A percentile compares a stretch with the other conserved stretches of the same genome.
Evolutionary conservation across 2,888 invertebrate genomes (phyloP).

Genomic region (Drosophila falleni): DNA sequence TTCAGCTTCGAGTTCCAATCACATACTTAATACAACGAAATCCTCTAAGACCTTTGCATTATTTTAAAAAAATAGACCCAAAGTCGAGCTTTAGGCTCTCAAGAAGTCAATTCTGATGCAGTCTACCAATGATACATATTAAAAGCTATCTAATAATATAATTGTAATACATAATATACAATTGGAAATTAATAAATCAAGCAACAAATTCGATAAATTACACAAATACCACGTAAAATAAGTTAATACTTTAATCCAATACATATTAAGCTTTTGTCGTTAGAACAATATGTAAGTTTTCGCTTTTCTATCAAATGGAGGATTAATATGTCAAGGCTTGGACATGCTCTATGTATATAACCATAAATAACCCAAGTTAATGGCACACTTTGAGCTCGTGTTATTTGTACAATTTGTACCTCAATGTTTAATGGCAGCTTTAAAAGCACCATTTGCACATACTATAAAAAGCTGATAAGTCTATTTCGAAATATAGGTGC

Average conservation of each 20-base stretch:
- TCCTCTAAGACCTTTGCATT: background rate
- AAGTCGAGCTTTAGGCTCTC: background rate
- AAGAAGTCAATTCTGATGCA: background rate
- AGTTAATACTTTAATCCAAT: too few relatives aligned
- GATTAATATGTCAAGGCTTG: too few relatives aligned
- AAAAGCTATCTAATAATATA: too few relatives aligned
- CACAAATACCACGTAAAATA: too few relatives aligned
- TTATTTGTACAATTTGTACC: background rate
- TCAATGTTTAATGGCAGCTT: background rate
- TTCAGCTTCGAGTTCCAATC: too few relatives aligned
- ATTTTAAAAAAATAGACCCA: background rate
- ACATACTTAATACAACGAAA: background rate
- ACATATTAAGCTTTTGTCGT: too few relatives aligned
- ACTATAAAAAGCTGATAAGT: background rate
- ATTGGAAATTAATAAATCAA: too few relatives aligned
- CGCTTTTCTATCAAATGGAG: too few relatives aligned
- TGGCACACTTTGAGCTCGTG: background rate
- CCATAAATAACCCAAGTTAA: background rate
- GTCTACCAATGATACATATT: too few relatives aligned
- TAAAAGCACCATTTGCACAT: background rate
- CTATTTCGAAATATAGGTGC: conserved; percentile 87
- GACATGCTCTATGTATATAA: background rate
- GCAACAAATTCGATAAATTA: too few relatives aligned
- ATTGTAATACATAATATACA: too few relatives aligned
- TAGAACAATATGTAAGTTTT: too few relatives aligned